Conservation (phyloP, 2,113 vertebrate species). For the Madoqua kirkii region DNA sequence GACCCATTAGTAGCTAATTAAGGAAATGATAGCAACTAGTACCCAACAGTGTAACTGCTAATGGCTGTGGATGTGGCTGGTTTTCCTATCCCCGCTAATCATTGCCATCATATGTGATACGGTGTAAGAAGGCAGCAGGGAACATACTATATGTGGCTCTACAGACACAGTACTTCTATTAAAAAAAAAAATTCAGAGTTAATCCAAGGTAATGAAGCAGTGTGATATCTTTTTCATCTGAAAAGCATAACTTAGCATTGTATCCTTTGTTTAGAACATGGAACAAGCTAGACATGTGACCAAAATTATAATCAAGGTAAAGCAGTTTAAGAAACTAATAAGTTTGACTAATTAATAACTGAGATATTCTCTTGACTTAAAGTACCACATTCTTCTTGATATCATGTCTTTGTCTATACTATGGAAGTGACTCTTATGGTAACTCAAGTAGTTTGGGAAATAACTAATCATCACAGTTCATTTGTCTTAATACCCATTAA, state of each 20-base stretch:
- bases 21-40: not conserved
- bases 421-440: not conserved
- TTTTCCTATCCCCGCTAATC: not conserved
- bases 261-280: not conserved
- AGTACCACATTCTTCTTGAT: not conserved
- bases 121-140: not conserved
- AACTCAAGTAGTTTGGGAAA: not conserved
- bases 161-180: not conserved
- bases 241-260: not conserved
- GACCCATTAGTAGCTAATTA: not conserved
- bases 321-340: not conserved
- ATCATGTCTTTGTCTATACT: not conserved
- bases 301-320: slow-evolving; percentile 8
- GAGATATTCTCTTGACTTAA: not conserved
- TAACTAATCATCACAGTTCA: not conserved
- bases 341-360: not conserved
- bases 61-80: not conserved
- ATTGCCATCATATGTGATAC: not conserved
- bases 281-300: not conserved
- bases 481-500: not conserved
- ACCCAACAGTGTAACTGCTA: not conserved
- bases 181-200: not conserved
- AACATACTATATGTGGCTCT: not conserved
- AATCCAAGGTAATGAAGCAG: not conserved
- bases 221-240: not conserved